These are phyloP conservation scores for Lasioglossum malachurum DNA, from an alignment of 2,888 invertebrate genomes.

Conservation along the genomic window DNA sequence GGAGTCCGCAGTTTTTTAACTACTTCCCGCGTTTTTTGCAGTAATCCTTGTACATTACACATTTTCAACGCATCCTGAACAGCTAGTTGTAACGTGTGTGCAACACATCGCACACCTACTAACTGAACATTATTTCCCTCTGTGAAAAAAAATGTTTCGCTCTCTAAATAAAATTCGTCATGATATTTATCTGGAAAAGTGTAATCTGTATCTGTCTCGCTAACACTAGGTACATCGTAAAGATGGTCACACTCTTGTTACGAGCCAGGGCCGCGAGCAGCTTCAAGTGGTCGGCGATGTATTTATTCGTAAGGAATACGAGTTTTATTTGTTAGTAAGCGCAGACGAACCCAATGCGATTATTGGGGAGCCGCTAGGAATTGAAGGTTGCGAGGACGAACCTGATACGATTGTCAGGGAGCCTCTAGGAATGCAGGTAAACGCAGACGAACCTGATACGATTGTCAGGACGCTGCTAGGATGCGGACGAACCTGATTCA, in stretches of 20 bases:
- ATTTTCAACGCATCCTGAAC: conserved; percentile 2
- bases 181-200: background rate
- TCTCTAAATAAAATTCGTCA: background rate
- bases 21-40: background rate
- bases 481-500: too few relatives aligned
- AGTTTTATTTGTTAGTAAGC: too few relatives aligned
- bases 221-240: background rate
- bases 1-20: background rate
- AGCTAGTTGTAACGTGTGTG: background rate
- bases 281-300: too few relatives aligned
- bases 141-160: background rate
- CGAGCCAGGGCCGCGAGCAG: too few relatives aligned
- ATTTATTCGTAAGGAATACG: too few relatives aligned
- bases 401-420: too few relatives aligned
- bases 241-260: background rate
- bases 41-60: background rate
- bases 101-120: background rate
- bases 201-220: background rate
- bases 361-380: too few relatives aligned
- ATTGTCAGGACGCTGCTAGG: too few relatives aligned
- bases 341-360: too few relatives aligned
- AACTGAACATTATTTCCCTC: background rate
- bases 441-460: too few relatives aligned
- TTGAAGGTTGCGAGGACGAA: too few relatives aligned
- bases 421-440: too few relatives aligned